Evolutionary conservation across 2,113 vertebrate species (phyloP).

Genomic region (Trinectes maculatus): DNA sequence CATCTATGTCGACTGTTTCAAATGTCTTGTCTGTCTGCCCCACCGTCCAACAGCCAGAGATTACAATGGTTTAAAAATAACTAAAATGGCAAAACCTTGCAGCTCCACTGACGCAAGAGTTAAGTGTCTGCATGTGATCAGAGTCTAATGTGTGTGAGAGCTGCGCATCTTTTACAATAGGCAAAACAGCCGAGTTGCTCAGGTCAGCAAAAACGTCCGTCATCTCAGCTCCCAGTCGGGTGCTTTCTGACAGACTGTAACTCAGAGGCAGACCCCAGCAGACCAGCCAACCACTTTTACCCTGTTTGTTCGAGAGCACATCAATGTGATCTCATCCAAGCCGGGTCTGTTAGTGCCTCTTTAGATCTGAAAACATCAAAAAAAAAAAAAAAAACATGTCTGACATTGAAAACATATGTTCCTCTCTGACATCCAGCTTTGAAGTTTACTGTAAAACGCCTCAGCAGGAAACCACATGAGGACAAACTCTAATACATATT

Average conservation of each 20-base stretch:
- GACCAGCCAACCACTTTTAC: constrained; percentile 12
- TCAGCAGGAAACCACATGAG: constrained; percentile 56
- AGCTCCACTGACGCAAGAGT: not conserved
- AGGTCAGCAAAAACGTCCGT: constrained; percentile 53
- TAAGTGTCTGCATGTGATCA: not conserved
- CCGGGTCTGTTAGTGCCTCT: constrained; percentile 1
- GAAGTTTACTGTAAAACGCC: constrained; percentile 51
- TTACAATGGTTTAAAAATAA: no score
- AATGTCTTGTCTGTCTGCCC: not conserved
- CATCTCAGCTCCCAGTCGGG: constrained; percentile 24
- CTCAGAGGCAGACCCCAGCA: constrained; percentile 33
- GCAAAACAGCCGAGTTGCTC: constrained; percentile 16
- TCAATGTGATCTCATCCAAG: not conserved
- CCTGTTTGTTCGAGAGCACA: constrained; percentile 6
- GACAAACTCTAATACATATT: constrained; percentile 42
- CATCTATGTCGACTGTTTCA: not conserved
- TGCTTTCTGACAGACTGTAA: constrained; percentile 46
- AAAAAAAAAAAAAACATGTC: constrained; percentile 27
- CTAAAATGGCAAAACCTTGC: not conserved
- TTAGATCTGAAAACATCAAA: constrained; percentile 16
- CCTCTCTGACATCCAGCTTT: constrained; percentile 44
- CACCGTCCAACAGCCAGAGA: not conserved
- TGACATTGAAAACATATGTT: constrained; percentile 46
- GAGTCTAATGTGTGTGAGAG: not conserved
- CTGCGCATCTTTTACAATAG: constrained; percentile 3